Conservation (phyloP, 2,888 invertebrate genomes). For the Tupiocoris notatus region DNA sequence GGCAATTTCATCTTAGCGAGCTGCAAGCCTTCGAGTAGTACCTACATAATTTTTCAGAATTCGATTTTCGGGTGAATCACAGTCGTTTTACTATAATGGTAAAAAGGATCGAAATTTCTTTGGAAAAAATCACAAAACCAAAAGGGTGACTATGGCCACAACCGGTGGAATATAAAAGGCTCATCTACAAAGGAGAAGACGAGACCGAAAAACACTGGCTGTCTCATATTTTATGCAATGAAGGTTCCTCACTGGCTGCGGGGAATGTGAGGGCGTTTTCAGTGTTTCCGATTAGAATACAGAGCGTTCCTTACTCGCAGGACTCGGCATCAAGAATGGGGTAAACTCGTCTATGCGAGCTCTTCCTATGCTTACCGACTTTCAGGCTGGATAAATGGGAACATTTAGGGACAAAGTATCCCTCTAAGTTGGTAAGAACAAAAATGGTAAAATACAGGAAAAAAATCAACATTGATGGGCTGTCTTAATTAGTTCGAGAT, state of each 20-base stretch:
- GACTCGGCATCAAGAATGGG: not conserved
- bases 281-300: slow-evolving; percentile 28
- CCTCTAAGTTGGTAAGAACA: no score
- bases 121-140: not conserved
- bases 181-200: slow-evolving; percentile 2
- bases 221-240: slow-evolving; percentile 33
- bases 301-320: slow-evolving; percentile 7
- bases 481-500: no score
- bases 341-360: not conserved
- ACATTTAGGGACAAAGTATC: no score
- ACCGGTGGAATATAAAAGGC: slow-evolving; percentile 16
- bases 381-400: no score
- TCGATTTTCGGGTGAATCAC: no score
- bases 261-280: slow-evolving; percentile 27
- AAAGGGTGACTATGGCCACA: not conserved
- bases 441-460: no score
- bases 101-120: not conserved
- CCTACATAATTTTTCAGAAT: no score
- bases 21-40: no score
- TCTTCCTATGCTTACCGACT: no score
- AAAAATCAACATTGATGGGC: no score
- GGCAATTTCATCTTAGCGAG: no score
- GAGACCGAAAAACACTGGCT: slow-evolving; percentile 1
- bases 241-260: slow-evolving; percentile 17
- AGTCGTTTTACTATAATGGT: no score